Conservation (phyloP, 2,113 vertebrate species). For the Podarcis muralis region DNA sequence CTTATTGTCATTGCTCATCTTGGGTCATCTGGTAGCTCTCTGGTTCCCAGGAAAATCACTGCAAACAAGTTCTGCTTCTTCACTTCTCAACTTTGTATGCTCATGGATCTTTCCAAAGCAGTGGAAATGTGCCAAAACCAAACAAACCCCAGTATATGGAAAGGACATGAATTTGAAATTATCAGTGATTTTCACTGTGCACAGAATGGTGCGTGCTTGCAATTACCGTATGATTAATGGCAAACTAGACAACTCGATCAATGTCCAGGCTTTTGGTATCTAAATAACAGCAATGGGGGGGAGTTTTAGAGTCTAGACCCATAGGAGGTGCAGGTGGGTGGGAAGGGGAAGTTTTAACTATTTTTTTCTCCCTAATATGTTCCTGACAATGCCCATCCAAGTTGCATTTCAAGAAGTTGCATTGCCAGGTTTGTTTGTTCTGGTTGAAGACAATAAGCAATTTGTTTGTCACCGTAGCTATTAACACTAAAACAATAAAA, state of each 20-base stretch:
- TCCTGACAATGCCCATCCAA: neutral
- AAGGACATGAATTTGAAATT: neutral
- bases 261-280: neutral
- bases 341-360: neutral
- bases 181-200: neutral
- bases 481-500: neutral
- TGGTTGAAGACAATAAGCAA: neutral
- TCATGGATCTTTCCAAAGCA: neutral
- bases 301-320: neutral
- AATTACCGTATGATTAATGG: neutral
- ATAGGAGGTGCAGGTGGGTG: neutral
- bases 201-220: neutral
- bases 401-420: neutral
- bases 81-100: neutral
- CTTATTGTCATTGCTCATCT: neutral
- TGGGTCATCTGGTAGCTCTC: neutral
- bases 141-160: neutral
- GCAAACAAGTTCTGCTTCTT: neutral
- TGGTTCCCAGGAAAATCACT: neutral
- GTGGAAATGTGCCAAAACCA: neutral
- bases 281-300: neutral
- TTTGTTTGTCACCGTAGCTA: neutral
- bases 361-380: neutral
- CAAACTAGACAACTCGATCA: neutral
- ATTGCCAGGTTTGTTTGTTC: neutral